A percentile compares a stretch with the other conserved stretches of the same genome.
These are phyloP conservation scores for Platorchestia sp. DNA, from an alignment of 1,140 invertebrate species.

Conservation along the genomic window DNA sequence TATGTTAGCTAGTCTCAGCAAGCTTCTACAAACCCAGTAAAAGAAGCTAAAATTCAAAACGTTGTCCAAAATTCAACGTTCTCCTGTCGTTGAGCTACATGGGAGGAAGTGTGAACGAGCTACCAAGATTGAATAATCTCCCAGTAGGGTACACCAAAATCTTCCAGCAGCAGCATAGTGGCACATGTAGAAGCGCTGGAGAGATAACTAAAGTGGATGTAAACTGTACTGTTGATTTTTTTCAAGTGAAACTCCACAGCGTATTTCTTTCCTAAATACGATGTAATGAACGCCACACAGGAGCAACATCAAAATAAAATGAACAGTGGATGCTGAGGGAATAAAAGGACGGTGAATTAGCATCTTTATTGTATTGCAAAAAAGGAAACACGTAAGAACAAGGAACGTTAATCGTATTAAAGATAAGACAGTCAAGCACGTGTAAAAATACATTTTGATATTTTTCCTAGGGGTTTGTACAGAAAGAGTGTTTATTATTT, in stretches of 20 bases:
- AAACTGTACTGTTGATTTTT: too few species aligned
- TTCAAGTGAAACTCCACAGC: neutral
- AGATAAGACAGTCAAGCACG: neutral
- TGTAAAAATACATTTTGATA: constrained; percentile 49
- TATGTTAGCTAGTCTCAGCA: too few species aligned
- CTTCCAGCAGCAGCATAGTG: too few species aligned
- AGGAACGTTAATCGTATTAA: constrained; percentile 2
- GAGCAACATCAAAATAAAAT: neutral
- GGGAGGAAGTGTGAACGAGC: too few species aligned
- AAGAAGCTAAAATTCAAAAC: too few species aligned
- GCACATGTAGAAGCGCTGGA: too few species aligned
- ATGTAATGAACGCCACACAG: neutral
- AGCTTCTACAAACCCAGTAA: too few species aligned
- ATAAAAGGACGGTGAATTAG: neutral
- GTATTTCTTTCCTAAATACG: neutral
- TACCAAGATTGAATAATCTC: too few species aligned
- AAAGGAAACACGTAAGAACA: constrained; percentile 18
- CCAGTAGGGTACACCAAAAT: too few species aligned
- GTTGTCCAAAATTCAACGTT: too few species aligned
- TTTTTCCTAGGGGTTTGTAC: neutral
- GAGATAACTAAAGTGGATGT: too few species aligned
- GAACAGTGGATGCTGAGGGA: neutral
- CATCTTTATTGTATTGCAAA: neutral
- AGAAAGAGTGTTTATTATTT: neutral
- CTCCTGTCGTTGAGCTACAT: too few species aligned